Conservation (phyloP, 2,113 vertebrate species). For the Lepisosteus oculatus region DNA sequence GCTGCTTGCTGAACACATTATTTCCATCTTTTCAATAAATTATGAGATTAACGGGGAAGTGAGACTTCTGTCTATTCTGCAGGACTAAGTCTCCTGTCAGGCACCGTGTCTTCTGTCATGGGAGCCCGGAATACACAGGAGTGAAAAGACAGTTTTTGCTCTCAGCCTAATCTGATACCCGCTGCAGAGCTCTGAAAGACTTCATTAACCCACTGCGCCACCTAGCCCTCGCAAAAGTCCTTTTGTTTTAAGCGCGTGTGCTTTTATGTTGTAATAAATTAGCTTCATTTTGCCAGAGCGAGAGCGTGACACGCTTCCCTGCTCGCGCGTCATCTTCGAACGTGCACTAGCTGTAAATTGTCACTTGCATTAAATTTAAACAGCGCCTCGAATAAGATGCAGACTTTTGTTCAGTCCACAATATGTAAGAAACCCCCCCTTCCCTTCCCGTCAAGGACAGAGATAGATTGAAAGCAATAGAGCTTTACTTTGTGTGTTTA, state of each 20-base stretch:
- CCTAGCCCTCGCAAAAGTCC: neutral
- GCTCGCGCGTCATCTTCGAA: slow-evolving; percentile 49
- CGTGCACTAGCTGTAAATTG: slow-evolving; percentile 60
- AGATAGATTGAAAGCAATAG: slow-evolving; percentile 48
- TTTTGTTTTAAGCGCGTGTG: slow-evolving; percentile 33
- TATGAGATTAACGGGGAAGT: too few relatives aligned
- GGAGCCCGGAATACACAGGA: neutral
- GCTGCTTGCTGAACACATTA: too few relatives aligned
- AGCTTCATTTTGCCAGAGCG: slow-evolving; percentile 51
- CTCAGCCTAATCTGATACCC: too few relatives aligned
- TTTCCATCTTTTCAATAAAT: too few relatives aligned
- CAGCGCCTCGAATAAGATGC: slow-evolving; percentile 53
- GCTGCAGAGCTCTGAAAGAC: slow-evolving; percentile 30
- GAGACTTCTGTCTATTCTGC: too few relatives aligned
- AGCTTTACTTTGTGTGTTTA: slow-evolving; percentile 44
- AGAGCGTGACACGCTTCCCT: slow-evolving; percentile 49
- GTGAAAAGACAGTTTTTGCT: neutral
- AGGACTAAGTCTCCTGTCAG: too few relatives aligned
- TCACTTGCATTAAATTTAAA: slow-evolving; percentile 58
- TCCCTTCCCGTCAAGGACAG: slow-evolving; percentile 57
- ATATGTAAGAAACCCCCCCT: slow-evolving; percentile 28
- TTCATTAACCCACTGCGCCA: slow-evolving; percentile 22
- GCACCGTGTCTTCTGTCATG: too few relatives aligned
- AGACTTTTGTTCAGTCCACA: slow-evolving; percentile 42
- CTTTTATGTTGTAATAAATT: slow-evolving; percentile 62